Evolutionary conservation across 2,113 vertebrate species (phyloP).

Genomic region (Antechinus stuartii): DNA sequence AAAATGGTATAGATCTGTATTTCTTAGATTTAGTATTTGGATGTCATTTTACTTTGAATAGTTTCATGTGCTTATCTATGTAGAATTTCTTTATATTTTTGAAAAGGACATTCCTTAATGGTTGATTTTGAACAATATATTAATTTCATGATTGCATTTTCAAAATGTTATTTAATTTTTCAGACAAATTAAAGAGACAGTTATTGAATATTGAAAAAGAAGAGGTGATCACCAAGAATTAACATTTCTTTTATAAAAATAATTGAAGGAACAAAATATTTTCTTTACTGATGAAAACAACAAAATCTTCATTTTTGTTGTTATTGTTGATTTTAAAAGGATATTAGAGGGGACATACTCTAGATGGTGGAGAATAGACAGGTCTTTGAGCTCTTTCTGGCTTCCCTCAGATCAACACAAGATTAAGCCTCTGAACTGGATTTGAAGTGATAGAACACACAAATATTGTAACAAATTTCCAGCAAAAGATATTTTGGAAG

Average conservation of each 20-base stretch:
- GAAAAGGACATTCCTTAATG: not conserved
- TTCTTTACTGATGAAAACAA: not conserved
- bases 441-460: too few relatives aligned
- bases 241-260: not conserved
- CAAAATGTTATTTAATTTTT: not conserved
- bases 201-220: not conserved
- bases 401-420: too few relatives aligned
- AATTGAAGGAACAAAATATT: not conserved
- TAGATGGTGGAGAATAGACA: too few relatives aligned
- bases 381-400: too few relatives aligned
- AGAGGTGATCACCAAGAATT: not conserved
- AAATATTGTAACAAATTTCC: too few relatives aligned
- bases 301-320: not conserved
- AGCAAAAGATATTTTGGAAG: too few relatives aligned
- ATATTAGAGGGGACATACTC: too few relatives aligned
- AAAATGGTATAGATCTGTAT: not conserved
- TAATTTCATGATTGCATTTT: not conserved
- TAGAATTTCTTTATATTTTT: not conserved
- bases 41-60: not conserved
- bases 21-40: not conserved
- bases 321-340: too few relatives aligned
- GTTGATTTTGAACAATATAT: not conserved
- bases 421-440: too few relatives aligned
- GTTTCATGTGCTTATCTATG: not conserved
- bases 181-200: not conserved